These are phyloP conservation scores for Ficedula albicollis DNA, from an alignment of 2,797 vertebrate genomes.

Conservation along the genomic window DNA sequence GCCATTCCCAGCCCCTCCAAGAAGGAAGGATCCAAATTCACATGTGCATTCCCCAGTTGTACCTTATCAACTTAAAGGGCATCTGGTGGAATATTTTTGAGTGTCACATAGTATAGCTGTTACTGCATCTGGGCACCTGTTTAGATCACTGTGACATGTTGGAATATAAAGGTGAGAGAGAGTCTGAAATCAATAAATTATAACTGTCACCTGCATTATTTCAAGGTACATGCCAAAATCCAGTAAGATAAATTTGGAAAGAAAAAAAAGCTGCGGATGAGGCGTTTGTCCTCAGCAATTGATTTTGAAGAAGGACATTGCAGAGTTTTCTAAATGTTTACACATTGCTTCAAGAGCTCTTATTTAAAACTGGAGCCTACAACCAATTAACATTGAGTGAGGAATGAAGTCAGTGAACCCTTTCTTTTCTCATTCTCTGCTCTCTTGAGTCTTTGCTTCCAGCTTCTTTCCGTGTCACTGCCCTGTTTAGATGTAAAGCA, in stretches of 20 bases:
- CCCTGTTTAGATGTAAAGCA: slow-evolving; percentile 13
- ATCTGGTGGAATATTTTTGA: neutral
- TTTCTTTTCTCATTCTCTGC: slow-evolving; percentile 36
- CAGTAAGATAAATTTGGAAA: neutral
- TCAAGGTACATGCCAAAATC: neutral
- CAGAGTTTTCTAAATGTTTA: neutral
- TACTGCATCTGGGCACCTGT: neutral
- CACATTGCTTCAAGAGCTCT: neutral
- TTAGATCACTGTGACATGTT: fast-evolving
- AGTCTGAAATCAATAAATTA: neutral
- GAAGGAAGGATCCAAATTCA: neutral
- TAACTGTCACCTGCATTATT: neutral
- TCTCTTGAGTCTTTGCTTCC: slow-evolving; percentile 39
- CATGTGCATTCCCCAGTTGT: neutral
- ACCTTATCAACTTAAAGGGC: neutral
- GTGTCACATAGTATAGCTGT: neutral
- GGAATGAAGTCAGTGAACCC: slow-evolving; percentile 37
- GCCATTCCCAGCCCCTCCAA: fast-evolving
- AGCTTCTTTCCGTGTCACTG: slow-evolving; percentile 47
- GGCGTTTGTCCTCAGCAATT: neutral
- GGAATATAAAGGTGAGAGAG: neutral
- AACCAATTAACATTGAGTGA: slow-evolving; percentile 19
- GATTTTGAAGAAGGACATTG: neutral
- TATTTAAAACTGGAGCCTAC: slow-evolving; percentile 17
- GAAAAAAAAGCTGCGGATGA: neutral